phyloP scores from a whole-genome alignment of 2,888 invertebrate genomes.

The Gastracanthus pulcherrimus region DNA sequence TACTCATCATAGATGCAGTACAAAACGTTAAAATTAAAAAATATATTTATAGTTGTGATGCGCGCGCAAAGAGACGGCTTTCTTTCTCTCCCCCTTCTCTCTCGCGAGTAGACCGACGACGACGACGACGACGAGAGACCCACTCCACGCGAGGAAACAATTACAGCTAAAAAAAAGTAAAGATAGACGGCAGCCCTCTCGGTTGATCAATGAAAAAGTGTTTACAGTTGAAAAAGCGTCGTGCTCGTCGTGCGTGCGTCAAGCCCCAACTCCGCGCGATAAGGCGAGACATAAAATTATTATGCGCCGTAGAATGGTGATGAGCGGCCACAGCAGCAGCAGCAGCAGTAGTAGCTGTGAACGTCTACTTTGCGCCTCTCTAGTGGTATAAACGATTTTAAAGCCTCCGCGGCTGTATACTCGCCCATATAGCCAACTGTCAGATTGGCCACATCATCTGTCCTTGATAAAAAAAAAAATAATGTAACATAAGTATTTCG shows the following conservation, averaged over 20 bases:
- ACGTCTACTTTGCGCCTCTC: constrained; percentile 21
- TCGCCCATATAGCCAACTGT: neutral
- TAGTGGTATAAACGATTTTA: constrained; percentile 36
- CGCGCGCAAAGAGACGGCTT: neutral
- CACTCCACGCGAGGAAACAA: neutral
- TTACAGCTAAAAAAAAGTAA: neutral
- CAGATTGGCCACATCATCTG: constrained; percentile 56
- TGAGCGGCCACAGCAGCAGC: neutral
- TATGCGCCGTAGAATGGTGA: constrained; percentile 15
- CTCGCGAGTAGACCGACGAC: neutral
- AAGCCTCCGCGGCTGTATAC: neutral
- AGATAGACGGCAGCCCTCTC: neutral
- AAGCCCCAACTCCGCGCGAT: neutral
- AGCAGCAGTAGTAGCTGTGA: neutral
- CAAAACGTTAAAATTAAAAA: too few relatives aligned
- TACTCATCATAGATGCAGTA: too few relatives aligned
- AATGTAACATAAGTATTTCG: constrained; percentile 34
- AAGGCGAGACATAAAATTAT: neutral
- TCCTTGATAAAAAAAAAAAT: constrained; percentile 54
- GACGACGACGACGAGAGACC: neutral
- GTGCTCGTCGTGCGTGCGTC: neutral
- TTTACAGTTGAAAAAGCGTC: neutral
- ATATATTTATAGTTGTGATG: neutral
- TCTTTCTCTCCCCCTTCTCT: neutral
- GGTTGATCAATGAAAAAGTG: neutral